Conservation (phyloP, 1,140 invertebrate species). For the Drosophila varians region DNA sequence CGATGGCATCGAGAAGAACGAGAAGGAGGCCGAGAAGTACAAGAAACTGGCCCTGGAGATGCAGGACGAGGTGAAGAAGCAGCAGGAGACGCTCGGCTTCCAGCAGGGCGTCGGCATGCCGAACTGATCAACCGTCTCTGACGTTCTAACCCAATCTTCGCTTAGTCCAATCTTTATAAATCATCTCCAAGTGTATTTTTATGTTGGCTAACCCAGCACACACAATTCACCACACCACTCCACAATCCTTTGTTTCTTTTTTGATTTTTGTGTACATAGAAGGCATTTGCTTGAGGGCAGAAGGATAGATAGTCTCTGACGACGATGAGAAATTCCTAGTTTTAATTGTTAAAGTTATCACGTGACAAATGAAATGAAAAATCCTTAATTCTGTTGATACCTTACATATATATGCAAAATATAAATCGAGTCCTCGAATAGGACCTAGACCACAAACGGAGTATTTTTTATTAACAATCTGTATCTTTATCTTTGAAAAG, state of each 20-base stretch:
- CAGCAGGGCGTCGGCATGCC: constrained; percentile 86
- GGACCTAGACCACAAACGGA: constrained; percentile 35
- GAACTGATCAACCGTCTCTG: constrained; percentile 41
- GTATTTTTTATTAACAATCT: no score
- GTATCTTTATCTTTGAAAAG: not conserved
- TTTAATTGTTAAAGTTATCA: constrained; percentile 75
- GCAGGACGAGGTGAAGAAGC: constrained; percentile 87
- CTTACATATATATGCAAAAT: constrained; percentile 54
- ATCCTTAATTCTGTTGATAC: constrained; percentile 50
- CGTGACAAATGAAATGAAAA: constrained; percentile 17
- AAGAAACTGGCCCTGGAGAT: constrained; percentile 89
- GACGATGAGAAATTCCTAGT: constrained; percentile 55
- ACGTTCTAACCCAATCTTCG: not conserved
- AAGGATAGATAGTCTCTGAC: not conserved
- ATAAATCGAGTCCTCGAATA: constrained; percentile 44
- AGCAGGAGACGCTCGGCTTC: constrained; percentile 86
- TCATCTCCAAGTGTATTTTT: constrained; percentile 10
- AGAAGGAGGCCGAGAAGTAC: constrained; percentile 88
- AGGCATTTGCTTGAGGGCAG: constrained; percentile 9
- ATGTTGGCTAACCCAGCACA: not conserved
- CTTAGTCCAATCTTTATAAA: constrained; percentile 16
- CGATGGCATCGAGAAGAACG: constrained; percentile 89
- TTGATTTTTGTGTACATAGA: constrained; percentile 45
- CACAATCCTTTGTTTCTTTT: constrained; percentile 2
- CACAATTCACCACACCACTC: not conserved